phyloP scores from a whole-genome alignment of 2,888 invertebrate species.

The Agrotis segetum region DNA sequence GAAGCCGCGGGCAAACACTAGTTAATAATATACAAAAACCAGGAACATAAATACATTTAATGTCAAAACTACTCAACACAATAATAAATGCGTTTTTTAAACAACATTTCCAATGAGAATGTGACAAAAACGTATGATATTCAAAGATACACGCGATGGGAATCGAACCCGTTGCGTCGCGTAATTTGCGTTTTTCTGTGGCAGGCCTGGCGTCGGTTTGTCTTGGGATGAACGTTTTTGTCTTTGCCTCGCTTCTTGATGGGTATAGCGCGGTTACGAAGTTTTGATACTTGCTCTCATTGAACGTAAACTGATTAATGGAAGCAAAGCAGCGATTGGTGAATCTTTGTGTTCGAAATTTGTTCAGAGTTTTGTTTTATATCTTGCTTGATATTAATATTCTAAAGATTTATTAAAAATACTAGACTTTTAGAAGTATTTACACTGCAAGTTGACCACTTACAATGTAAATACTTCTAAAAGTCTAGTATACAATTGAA shows the following conservation, averaged over 20 bases:
- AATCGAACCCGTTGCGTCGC: slow-evolving; percentile 82
- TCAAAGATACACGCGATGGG: slow-evolving; percentile 81
- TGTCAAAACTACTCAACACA: slow-evolving; percentile 20
- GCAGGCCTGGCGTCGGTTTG: slow-evolving; percentile 79
- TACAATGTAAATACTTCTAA: too few species aligned
- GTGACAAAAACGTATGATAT: slow-evolving; percentile 56
- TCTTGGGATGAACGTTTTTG: slow-evolving; percentile 80
- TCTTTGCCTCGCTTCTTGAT: slow-evolving; percentile 75
- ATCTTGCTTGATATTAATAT: too few species aligned
- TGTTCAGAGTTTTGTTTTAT: too few species aligned
- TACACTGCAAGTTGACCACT: too few species aligned
- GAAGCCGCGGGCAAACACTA: too few species aligned
- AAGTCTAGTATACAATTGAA: too few species aligned
- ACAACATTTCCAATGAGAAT: slow-evolving; percentile 45
- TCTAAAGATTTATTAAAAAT: too few species aligned
- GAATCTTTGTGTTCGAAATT: too few species aligned
- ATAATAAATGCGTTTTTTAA: slow-evolving; percentile 47
- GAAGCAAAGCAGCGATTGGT: not conserved
- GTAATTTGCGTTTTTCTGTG: slow-evolving; percentile 87
- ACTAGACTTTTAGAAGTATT: too few species aligned
- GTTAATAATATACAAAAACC: not conserved
- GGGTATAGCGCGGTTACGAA: slow-evolving; percentile 61
- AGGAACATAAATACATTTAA: not conserved
- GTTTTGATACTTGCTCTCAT: slow-evolving; percentile 51
- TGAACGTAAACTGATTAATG: not conserved